Percentiles rank a stretch among this genome's conserved stretches.
These are phyloP conservation scores for Sebastes kiyomatsui DNA, from an alignment of 2,797 vertebrate species.

Conservation along the genomic window DNA sequence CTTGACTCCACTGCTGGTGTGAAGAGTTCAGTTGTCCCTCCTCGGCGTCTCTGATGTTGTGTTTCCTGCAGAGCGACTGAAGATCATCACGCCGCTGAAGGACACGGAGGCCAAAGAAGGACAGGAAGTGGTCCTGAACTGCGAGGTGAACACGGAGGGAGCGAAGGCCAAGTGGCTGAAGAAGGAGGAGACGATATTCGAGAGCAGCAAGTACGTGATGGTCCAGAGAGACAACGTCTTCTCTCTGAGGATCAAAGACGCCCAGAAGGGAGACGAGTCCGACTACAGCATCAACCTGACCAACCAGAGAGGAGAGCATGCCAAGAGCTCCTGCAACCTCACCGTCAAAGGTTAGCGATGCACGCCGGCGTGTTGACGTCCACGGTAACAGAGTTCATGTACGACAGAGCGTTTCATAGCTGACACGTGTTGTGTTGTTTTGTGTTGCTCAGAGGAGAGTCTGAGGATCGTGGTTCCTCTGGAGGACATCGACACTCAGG, in stretches of 20 bases:
- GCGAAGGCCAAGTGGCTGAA: slow-evolving; percentile 98
- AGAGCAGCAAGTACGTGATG: slow-evolving; percentile 94
- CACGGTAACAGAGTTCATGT: neutral
- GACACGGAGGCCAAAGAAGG: slow-evolving; percentile 90
- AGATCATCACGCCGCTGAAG: slow-evolving; percentile 92
- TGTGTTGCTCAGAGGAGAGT: slow-evolving; percentile 88
- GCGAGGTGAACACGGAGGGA: slow-evolving; percentile 95
- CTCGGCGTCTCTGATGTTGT: neutral
- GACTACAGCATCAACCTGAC: slow-evolving; percentile 86
- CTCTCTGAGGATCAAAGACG: slow-evolving; percentile 92
- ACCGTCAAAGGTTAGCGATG: slow-evolving; percentile 87
- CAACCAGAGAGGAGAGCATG: slow-evolving; percentile 92
- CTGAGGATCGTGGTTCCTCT: slow-evolving; percentile 92
- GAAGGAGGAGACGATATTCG: slow-evolving; percentile 92
- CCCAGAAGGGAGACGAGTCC: slow-evolving; percentile 88
- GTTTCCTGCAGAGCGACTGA: slow-evolving; percentile 89
- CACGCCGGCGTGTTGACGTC: neutral
- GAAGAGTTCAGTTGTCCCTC: neutral
- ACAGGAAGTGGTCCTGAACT: slow-evolving; percentile 94
- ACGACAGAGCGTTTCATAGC: no score
- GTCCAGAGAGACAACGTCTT: slow-evolving; percentile 93
- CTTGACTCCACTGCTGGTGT: no score
- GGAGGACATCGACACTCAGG: slow-evolving; percentile 96
- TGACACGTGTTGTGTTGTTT: neutral
- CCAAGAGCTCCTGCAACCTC: slow-evolving; percentile 87